Evolutionary conservation across 2,797 vertebrate species (phyloP).

Genomic region (Phyllotis vaccarum): DNA sequence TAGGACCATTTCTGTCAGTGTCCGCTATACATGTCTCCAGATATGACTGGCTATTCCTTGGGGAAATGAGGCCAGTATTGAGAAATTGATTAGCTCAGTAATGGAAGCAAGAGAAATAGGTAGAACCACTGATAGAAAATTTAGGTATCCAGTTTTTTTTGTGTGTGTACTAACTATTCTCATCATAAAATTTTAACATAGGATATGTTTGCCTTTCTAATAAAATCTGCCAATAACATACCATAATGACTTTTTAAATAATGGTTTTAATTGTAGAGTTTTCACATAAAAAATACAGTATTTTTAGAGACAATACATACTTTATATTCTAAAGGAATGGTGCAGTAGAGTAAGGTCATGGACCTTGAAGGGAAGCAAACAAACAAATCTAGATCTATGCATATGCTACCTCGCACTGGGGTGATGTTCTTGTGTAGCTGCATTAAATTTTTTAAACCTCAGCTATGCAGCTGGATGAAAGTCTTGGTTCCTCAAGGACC

Average conservation of each 20-base stretch:
- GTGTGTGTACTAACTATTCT: slow-evolving; percentile 33
- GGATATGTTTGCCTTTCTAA: slow-evolving; percentile 31
- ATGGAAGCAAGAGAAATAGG: not conserved
- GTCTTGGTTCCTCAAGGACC: slow-evolving; percentile 25
- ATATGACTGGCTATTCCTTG: not conserved
- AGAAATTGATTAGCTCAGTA: slow-evolving; percentile 9
- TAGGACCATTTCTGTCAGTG: not conserved
- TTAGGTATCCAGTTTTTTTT: not conserved
- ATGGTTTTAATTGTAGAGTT: not conserved
- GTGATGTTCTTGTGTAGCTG: not conserved
- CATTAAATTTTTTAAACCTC: slow-evolving; percentile 28
- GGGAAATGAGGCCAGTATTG: not conserved
- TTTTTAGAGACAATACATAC: slow-evolving; percentile 13
- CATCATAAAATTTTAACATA: slow-evolving; percentile 26
- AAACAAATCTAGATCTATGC: not conserved
- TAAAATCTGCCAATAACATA: not conserved
- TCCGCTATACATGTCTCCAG: not conserved
- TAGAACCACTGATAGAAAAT: not conserved
- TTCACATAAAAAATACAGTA: not conserved
- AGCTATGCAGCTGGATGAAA: not conserved
- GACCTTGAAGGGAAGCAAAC: not conserved
- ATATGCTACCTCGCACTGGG: not conserved
- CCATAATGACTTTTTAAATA: not conserved
- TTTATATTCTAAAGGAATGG: slow-evolving; percentile 3
- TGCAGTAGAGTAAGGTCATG: not conserved